Percentiles rank a stretch among this genome's conserved stretches.
These are phyloP conservation scores for Platysteira castanea DNA, from an alignment of 2,113 vertebrate genomes.

Conservation along the genomic window DNA sequence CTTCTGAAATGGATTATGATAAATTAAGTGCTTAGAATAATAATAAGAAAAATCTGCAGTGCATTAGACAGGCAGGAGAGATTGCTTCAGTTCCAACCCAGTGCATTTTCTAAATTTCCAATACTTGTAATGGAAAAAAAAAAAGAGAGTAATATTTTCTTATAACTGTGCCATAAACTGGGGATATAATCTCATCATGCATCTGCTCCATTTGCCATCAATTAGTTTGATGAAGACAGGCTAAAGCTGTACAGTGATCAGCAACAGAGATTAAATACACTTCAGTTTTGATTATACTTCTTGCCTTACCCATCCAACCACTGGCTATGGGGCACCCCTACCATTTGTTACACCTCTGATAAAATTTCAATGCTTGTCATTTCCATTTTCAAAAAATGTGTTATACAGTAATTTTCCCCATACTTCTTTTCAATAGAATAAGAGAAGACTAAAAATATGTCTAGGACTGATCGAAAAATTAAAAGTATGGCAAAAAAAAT, in stretches of 20 bases:
- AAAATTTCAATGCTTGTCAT: background rate
- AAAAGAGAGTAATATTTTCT: slow-evolving; percentile 13
- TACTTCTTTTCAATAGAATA: background rate
- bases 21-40: background rate
- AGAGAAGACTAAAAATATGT: background rate
- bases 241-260: slow-evolving; percentile 47
- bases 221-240: slow-evolving; percentile 66
- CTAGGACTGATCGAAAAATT: background rate
- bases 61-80: slow-evolving; percentile 10
- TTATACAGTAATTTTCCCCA: background rate
- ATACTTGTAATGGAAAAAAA: background rate
- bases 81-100: background rate
- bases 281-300: slow-evolving; percentile 63
- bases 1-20: background rate
- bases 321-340: background rate
- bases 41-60: slow-evolving; percentile 18
- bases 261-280: slow-evolving; percentile 52
- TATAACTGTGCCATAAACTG: slow-evolving; percentile 12
- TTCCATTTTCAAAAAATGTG: background rate
- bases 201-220: slow-evolving; percentile 65
- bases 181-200: slow-evolving; percentile 44
- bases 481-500: accelerated
- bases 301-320: slow-evolving; percentile 8
- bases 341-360: background rate
- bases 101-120: slow-evolving; percentile 42